These are phyloP conservation scores for Zaprionus camerounensis DNA, from an alignment of 1,140 invertebrate species.

Conservation along the genomic window DNA sequence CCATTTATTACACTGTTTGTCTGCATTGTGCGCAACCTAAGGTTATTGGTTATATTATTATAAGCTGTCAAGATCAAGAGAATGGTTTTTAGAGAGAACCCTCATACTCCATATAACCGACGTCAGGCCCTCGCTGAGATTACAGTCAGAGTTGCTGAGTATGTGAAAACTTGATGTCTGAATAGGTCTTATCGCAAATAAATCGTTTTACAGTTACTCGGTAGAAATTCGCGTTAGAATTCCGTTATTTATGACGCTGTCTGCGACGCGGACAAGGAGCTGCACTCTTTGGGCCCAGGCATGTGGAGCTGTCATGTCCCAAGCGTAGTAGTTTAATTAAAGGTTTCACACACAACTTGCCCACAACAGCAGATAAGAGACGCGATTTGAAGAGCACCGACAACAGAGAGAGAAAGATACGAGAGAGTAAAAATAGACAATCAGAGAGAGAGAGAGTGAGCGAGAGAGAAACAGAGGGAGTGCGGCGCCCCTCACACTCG, in stretches of 20 bases:
- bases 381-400: constrained; percentile 39
- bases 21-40: background rate
- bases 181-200: background rate
- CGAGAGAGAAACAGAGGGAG: background rate
- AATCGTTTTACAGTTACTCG: background rate
- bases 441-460: background rate
- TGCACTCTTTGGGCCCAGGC: constrained; percentile 11
- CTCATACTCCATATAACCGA: background rate
- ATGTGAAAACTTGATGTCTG: background rate
- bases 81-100: background rate
- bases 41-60: no score
- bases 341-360: constrained; percentile 28
- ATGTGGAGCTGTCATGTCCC: constrained; percentile 30
- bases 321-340: constrained; percentile 53
- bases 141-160: background rate
- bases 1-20: background rate
- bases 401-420: constrained; percentile 19
- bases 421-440: constrained; percentile 37
- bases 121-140: background rate
- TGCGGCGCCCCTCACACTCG: background rate
- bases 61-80: background rate
- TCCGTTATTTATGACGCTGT: constrained; percentile 28
- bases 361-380: constrained; percentile 28
- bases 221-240: constrained; percentile 5
- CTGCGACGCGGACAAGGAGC: background rate